Base-by-base conservation (phyloP, 1,140 invertebrate genomes). In the Agrilus planipennis region DNA sequence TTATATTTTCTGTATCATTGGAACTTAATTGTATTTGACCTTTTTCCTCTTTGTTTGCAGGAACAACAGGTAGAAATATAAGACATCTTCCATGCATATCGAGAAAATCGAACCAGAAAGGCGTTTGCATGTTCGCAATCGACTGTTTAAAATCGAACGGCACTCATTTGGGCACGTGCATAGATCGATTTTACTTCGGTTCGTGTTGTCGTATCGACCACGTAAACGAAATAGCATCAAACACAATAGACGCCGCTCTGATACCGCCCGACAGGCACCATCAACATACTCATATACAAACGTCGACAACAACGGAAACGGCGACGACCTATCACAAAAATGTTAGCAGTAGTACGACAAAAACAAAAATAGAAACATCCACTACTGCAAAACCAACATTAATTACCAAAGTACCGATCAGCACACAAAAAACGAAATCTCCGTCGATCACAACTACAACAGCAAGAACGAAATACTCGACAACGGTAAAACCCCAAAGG, bases 91-190 rank as follows among this genome's bases (percentile, higher is more conserved):
- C 84, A 21, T 92, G 88, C 63, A 75, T 89, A 54, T 84, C 81
- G 34, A 75, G 82, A 54, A 73, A 75, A 56, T 80, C 77, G 15
- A 80, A 77, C 3, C 76, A 85, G 47, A 79, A 76, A 37, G 89
- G 89, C 6, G 71, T 87, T 6, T 94, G 89, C 56, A 94, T 94
- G 89, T 92, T 94, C 59, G 88, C 88, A 38, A 89, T 89, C 62
- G 84, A 89, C 45, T 94, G 90, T 57, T 75, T 88, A 21, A 89
- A 90, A 68, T 75, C 81, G 18, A 90, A 91, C 60, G 89, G 89
- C 19, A 86, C 84, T 2, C 88, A 91, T 54, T 65, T 92, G 43
- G 88, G 87, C 34, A 89, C 85, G 3, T 93, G 89, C 58, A 86
- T 89, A 56, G 88, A 93, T 63, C 75, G 85, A 34, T 91, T 90